Base-by-base conservation (phyloP, 2,113 vertebrate genomes). In the Brienomyrus brachyistius region DNA sequence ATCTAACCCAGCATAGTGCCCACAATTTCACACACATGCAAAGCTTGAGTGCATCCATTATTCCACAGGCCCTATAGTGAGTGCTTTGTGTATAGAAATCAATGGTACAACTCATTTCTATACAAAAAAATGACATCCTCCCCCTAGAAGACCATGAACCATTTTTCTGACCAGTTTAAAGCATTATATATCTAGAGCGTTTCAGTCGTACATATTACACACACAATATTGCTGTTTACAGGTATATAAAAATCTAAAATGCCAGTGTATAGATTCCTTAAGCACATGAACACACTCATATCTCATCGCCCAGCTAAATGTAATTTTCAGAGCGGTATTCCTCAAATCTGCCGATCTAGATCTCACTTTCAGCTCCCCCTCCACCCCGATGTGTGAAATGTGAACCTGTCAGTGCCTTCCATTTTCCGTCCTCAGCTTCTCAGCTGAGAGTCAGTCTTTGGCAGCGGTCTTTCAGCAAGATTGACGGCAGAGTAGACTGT, bases 401-500 rank as follows among this genome's bases (percentile, higher is more conserved):
- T 66, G 86, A 84, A 77, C 51, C 80, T 91, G 89, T 93, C 94
- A 92, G 89, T 90, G 90, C 91, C 92, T 92, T 94, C 92, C 5
- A 47, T 93, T 93, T 70, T 82, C 48, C 66, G 48, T 87, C 90
- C 90, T 92, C 92, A 90, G 90, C 93, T 94, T 91, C 91, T 9
- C 89, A 74, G 85, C 85, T 87, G 85, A 87, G 88, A 93, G 90
- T 94, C 93, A 94, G 93, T 94, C 93, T 92, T 94, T 94, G 93
- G 94, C 92, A 92, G 92, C 92, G 88, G 93, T 91, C 92, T 91
- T 91, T 92, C 90, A 91, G 89, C 91, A 90, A 94, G 95, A 95
- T 91, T 95, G 95, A 95, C 95, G 91, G 93, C 91, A 91, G 90
- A 94, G 93, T 77, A 87, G 93, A 92, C 90, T 92, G 94, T 94